Base-by-base conservation (phyloP, 2,888 invertebrate species). In the Heliconius aoede region DNA sequence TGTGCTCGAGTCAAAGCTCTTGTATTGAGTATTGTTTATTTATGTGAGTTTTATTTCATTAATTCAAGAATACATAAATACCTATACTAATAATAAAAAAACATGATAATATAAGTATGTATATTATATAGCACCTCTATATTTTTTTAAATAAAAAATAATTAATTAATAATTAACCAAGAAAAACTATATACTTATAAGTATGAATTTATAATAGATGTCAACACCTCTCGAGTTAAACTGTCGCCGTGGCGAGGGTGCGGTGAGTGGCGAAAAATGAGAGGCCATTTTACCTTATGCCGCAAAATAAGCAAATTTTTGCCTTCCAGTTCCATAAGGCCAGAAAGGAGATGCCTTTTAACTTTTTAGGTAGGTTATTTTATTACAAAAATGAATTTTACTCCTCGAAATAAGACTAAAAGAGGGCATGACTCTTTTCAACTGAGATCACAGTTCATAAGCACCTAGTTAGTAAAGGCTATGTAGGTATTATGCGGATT, bases 291-390 rank as follows among this genome's bases (percentile, higher is more conserved):
- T 80, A 80, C 80, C 77, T 80, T 77, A 78, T 79, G 80, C 80
- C 82, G 79, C 81, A 83, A 83, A 83, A 84, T 83, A 84, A 83
- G 82, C 80, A 83, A 84, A 82, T 82, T 84, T 82, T 83, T 83
- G 80, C 83, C 80, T 82, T 80, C 78, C 76, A 81, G 77, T 81
- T 81, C 77, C 79, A 81, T 82, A 80, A 82, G 78, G 79, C 80
- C 80, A 81, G 80, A 81, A 80, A 82, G 81, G 74, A 80, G 80
- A 81, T 80, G 80, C 81, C 77, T 82, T 83, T 84, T 82, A 82
- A 82, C 83, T 82, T 82, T 83, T 84, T 82, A 83, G 79, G 80
- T 81, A 76, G 79, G 78, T 83, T 83, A 82, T 83, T 83, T 83
- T 83, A 83, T 81, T 81, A 82, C 80, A 82, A 80, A 83, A 80